Conservation (phyloP, 2,113 vertebrate genomes). For the Syngnathus floridae region DNA sequence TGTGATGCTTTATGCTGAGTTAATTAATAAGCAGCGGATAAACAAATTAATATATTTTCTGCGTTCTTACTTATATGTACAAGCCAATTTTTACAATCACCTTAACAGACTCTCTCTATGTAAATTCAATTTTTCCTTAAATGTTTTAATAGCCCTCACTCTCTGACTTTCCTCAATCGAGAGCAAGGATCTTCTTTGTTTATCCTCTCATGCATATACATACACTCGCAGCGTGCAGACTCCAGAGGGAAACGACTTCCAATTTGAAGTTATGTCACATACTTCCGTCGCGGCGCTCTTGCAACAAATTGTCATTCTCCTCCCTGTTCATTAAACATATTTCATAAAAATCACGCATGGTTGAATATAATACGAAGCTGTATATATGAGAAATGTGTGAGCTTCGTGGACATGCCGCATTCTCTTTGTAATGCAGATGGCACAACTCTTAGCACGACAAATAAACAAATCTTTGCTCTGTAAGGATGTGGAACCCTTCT, state of each 20-base stretch:
- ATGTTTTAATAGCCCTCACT: slow-evolving; percentile 26
- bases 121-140: slow-evolving; percentile 2
- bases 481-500: background rate
- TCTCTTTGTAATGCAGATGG: slow-evolving; percentile 53
- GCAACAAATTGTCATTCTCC: slow-evolving; percentile 45
- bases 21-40: background rate
- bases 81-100: background rate
- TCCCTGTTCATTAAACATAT: slow-evolving; percentile 47
- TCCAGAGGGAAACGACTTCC: slow-evolving; percentile 26
- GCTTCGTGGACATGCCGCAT: slow-evolving; percentile 9
- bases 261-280: slow-evolving; percentile 49
- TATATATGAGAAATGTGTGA: slow-evolving; percentile 40
- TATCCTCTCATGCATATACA: slow-evolving; percentile 29
- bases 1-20: background rate
- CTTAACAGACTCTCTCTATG: background rate
- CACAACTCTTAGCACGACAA: slow-evolving; percentile 33
- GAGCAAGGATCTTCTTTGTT: slow-evolving; percentile 18
- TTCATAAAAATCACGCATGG: slow-evolving; percentile 26
- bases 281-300: slow-evolving; percentile 8
- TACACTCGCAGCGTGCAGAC: slow-evolving; percentile 13
- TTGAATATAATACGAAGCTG: slow-evolving; percentile 43
- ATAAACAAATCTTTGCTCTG: slow-evolving; percentile 31
- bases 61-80: background rate
- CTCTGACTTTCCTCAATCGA: slow-evolving; percentile 14
- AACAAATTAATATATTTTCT: background rate